phyloP scores from a whole-genome alignment of 64 coral and sea anemone species.

The Hydrozoanthus tunicans region DNA sequence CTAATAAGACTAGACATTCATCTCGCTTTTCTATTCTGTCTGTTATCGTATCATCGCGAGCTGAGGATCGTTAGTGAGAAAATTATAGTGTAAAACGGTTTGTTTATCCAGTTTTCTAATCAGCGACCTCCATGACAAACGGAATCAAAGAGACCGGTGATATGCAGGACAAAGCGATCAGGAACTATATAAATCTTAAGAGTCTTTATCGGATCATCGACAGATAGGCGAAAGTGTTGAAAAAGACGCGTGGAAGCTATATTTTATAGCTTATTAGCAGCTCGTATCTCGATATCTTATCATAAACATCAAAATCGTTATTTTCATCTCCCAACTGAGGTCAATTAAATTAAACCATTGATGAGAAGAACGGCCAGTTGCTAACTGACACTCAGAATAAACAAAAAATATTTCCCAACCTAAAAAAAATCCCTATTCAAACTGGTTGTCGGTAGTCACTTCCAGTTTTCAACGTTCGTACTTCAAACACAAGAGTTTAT shows the following conservation, averaged over 20 bases:
- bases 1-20: not conserved
- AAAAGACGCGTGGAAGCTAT: conserved; percentile 27
- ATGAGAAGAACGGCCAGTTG: not conserved
- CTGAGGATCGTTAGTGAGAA: not conserved
- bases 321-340: not conserved
- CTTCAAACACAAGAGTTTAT: conserved; percentile 41
- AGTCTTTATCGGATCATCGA: conserved; percentile 41
- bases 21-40: not conserved
- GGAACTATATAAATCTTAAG: conserved; percentile 21
- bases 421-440: not conserved
- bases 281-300: conserved; percentile 24
- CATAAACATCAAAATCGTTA: conserved; percentile 13
- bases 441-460: not conserved
- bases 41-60: conserved; percentile 19
- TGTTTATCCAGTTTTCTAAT: conserved; percentile 35
- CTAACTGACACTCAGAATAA: not conserved
- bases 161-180: conserved; percentile 2
- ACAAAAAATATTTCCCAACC: not conserved
- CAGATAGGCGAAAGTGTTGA: conserved; percentile 17
- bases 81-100: conserved; percentile 1
- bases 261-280: conserved; percentile 23
- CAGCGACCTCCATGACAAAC: conserved; percentile 7
- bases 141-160: conserved; percentile 43
- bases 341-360: conserved; percentile 3
- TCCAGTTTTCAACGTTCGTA: conserved; percentile 23